Conservation (phyloP, 2,797 vertebrate genomes). For the Zalophus californianus region DNA sequence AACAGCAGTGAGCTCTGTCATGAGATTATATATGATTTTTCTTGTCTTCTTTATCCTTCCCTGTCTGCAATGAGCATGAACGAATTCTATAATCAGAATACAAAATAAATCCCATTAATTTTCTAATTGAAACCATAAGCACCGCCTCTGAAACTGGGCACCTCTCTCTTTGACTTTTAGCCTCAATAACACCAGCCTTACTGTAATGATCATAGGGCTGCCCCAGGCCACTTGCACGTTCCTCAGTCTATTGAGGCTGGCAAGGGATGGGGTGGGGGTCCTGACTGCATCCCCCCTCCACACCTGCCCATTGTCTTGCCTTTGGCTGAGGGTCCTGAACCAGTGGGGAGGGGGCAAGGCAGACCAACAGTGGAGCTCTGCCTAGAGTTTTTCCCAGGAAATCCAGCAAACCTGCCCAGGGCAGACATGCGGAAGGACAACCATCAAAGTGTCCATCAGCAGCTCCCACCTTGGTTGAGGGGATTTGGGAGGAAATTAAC, state of each 20-base stretch:
- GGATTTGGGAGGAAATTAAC: neutral
- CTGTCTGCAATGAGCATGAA: neutral
- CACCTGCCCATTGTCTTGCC: neutral
- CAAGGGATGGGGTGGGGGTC: neutral
- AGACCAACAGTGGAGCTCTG: neutral
- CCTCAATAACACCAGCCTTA: neutral
- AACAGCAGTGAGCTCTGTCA: neutral
- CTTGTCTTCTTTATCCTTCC: neutral
- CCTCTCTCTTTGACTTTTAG: neutral
- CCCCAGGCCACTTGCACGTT: neutral
- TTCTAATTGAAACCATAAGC: neutral
- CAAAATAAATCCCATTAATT: neutral
- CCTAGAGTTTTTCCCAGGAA: neutral
- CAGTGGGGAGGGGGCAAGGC: no score
- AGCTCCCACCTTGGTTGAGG: neutral
- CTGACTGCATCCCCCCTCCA: no score
- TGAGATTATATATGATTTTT: neutral
- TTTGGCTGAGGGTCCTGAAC: neutral
- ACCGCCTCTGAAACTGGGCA: neutral
- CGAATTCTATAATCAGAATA: neutral
- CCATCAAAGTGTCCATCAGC: neutral
- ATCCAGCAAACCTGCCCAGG: neutral
- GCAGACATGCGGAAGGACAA: neutral
- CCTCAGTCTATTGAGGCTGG: neutral
- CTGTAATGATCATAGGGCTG: neutral